Conservation (phyloP, 2,888 invertebrate genomes). For the Heterodera filipjevi region DNA sequence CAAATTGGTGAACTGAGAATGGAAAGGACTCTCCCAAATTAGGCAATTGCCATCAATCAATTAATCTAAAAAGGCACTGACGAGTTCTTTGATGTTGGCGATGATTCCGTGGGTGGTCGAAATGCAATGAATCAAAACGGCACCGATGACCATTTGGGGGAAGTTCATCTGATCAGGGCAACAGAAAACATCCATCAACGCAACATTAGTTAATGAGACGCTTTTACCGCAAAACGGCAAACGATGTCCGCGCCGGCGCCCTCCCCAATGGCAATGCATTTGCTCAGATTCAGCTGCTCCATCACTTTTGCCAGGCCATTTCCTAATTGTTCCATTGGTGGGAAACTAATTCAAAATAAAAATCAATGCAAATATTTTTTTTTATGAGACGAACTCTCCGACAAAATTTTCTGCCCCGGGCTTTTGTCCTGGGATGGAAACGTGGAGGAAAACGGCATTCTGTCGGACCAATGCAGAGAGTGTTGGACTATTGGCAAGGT, state of each 20-base stretch:
- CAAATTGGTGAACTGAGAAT: constrained; percentile 79
- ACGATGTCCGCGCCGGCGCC: constrained; percentile 86
- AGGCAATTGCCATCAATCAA: constrained; percentile 72
- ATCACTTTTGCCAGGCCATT: not conserved
- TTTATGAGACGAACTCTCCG: constrained; percentile 41
- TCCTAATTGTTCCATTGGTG: not conserved
- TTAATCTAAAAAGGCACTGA: not conserved
- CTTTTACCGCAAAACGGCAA: constrained; percentile 76
- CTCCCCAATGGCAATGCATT: constrained; percentile 83
- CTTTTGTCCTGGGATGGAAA: constrained; percentile 80
- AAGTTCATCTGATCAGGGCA: constrained; percentile 72
- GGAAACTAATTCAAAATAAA: not conserved
- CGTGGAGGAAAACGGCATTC: constrained; percentile 82
- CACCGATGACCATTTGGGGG: constrained; percentile 78
- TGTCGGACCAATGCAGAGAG: constrained; percentile 81
- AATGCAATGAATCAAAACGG: constrained; percentile 84
- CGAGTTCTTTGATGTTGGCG: constrained; percentile 78
- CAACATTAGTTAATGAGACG: not conserved
- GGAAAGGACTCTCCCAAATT: no score
- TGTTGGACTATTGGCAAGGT: constrained; percentile 80
- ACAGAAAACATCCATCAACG: not conserved
- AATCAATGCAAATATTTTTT: not conserved
- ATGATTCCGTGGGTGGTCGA: constrained; percentile 83
- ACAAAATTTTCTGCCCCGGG: constrained; percentile 73
- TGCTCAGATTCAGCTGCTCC: constrained; percentile 66